phyloP scores from a whole-genome alignment of 2,797 vertebrate species.

The Balearica regulorum region DNA sequence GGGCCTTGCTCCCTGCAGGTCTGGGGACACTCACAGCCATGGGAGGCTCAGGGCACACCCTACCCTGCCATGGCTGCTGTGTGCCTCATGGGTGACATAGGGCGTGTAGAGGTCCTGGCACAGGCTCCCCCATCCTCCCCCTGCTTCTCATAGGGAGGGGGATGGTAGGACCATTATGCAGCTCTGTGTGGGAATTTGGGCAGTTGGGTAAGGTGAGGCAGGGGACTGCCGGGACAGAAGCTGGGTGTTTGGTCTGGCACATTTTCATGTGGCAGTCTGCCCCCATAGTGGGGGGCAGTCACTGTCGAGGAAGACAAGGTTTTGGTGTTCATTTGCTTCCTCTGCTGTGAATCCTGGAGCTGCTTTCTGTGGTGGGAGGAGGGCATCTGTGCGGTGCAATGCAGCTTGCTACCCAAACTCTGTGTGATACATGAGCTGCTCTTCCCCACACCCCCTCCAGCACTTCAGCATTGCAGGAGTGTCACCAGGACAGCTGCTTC shows the following conservation, averaged over 20 bases:
- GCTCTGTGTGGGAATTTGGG: neutral
- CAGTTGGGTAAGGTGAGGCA: accelerated
- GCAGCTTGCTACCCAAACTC: neutral
- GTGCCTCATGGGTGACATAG: neutral
- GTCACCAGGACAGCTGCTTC: neutral
- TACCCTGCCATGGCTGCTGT: neutral
- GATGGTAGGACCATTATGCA: neutral
- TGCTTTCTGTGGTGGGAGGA: neutral
- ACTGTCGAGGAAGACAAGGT: neutral
- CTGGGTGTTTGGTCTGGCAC: neutral
- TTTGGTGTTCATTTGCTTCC: neutral
- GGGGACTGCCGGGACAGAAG: accelerated
- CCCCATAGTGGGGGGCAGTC: accelerated
- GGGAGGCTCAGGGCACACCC: neutral
- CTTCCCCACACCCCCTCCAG: neutral
- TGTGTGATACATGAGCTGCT: accelerated
- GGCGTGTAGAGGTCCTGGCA: neutral
- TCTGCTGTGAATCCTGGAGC: neutral
- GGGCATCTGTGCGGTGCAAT: accelerated
- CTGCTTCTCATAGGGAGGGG: neutral
- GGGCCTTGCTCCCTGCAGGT: neutral
- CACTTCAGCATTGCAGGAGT: accelerated
- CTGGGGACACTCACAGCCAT: accelerated
- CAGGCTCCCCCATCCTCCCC: accelerated
- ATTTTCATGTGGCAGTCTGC: neutral